Evolutionary conservation across 2,113 vertebrate species (phyloP), one percentile per base, ranked within the genome.

Genomic region (Notarius lentiginosus): DNA sequence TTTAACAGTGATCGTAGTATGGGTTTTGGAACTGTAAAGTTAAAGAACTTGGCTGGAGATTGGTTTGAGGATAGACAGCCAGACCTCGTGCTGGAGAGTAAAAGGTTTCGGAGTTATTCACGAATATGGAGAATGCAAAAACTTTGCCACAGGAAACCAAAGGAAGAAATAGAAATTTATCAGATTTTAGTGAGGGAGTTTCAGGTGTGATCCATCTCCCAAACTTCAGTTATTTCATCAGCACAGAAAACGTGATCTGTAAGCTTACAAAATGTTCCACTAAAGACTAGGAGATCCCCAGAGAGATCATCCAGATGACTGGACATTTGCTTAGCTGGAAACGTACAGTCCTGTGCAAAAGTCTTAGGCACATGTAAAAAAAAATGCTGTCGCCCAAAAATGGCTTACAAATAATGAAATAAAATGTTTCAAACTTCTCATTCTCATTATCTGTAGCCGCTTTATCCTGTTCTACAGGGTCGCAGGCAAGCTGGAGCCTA

Each of bases 261-360:
- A 63, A 58, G 41, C 55, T 60, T 56, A 30, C 41, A 58, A 34
- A 63, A 51, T 17, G 58, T 76, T 51, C 60, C 56, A 75, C 58
- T 34, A 60, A 60, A 58, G 68, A 56, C 58, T 41, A 12, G 5
- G 12, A 8, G 60, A 30, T 49, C 61, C 47, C 63, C 53, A 56
- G 49, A 55, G 65, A 20, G 20, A 77, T 27, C 7, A 15, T 2
- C 76, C 76, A 63, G 72, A 75, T 76, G 41, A 66, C 73, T 14
- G 7, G 47, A 77, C 58, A 85, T 20, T 79, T 55, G 15, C 60
- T 53, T 65, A 63, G 47, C 24, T 65, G 70, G 70, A 73, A 84
- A 72, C 14, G 5, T 55, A 41, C 41, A 41, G 41, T 41, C 41
- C 41, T 41, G 41, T 41, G 41, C 41, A 41, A 41, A 41, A 41